Evolutionary conservation across 2,113 vertebrate genomes (phyloP), one percentile per base, ranked within the genome.

Genomic region (Platycercus adscitus): DNA sequence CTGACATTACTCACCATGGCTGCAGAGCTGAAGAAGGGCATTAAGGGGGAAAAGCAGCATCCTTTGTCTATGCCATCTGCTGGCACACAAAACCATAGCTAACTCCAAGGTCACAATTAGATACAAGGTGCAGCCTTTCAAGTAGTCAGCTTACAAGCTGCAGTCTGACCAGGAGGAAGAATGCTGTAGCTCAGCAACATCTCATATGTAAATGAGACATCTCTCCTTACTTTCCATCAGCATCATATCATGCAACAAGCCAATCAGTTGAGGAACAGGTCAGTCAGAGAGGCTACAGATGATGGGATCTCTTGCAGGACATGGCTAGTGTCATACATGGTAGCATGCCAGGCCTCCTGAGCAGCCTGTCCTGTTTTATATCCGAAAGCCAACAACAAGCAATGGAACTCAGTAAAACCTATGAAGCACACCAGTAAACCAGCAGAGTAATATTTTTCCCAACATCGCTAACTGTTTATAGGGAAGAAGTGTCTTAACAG

Each of bases 1-100:
- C 77, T 95, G 81, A 81, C 1, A 0, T 92, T 79, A 56, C 37
- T 78, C 28, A 43, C 24, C 28, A 37, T 0, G 44, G 33, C 83
- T 95, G 86, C 39, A 75, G 77, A 75, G 80, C 52, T 94, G 76
- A 94, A 94, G 79, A 68, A 55, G 46, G 46, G 37, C 28, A n/a
- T 68, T 71, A 73, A 93, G 56, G 0, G 0, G 46, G 60, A 86
- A 83, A 56, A 1, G 23, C 10, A 64, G 60, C 29, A 28, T 84
- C 49, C 53, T 84, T 37, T 37, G 28, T 71, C 72, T 35, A 1
- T 15, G 41, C 31, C 60, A 82, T 7, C 0, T 28, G 20, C 49
- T 7, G 47, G 33, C 63, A 71, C 35, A 41, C 1, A 1, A 78
- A 68, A 81, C 72, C 55, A n/a, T 21, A 88, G 61, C 44, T 64